These are phyloP conservation scores for Leptopilina clavipes DNA, from an alignment of 1,140 invertebrate genomes.

Conservation along the genomic window DNA sequence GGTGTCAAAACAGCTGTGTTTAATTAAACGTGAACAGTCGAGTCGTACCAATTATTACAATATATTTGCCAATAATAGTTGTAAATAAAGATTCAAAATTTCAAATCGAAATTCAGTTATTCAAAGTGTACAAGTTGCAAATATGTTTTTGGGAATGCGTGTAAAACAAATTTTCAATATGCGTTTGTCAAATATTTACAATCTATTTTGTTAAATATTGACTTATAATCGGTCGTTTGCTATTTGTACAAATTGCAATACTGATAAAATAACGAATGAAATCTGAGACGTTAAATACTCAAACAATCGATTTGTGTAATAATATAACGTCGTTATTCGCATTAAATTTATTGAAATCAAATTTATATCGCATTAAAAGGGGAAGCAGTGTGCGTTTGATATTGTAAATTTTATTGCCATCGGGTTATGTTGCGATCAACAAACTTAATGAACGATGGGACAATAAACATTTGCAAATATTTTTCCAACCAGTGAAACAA, in stretches of 20 bases:
- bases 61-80: constrained; percentile 8
- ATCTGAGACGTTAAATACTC: background rate
- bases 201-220: too few relatives aligned
- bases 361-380: background rate
- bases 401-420: background rate
- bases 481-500: too few relatives aligned
- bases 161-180: too few relatives aligned
- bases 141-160: too few relatives aligned
- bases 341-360: background rate
- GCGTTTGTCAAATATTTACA: too few relatives aligned
- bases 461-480: background rate
- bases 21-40: constrained; percentile 65
- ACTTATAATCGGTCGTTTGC: background rate
- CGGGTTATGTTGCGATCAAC: background rate
- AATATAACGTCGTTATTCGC: background rate
- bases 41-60: constrained; percentile 43
- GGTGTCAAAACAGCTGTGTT: constrained; percentile 70
- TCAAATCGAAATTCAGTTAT: background rate
- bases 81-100: background rate
- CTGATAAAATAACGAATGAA: background rate
- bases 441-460: background rate
- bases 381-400: background rate
- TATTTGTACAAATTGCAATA: background rate
- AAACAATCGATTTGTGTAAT: background rate
- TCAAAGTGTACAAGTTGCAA: background rate